Base-by-base conservation (phyloP, 1,140 invertebrate species). In the Leptoteleia sp. region DNA sequence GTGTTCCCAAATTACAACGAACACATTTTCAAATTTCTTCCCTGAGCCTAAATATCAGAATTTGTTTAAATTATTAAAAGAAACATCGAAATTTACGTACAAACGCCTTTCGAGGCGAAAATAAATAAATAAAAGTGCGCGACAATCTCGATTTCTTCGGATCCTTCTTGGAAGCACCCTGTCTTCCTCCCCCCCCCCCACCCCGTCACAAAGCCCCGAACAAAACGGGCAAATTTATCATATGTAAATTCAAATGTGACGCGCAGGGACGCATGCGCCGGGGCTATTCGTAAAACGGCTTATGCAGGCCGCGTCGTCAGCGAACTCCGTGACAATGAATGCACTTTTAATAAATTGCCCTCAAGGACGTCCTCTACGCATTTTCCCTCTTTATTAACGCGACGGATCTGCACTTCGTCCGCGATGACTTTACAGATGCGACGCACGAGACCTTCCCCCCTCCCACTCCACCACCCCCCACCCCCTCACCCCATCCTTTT, bases 311-410 rank as follows among this genome's bases (percentile, higher is more conserved):
- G 79, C 82, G 72, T 65, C 82, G 84, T 87, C 84, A 85, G 84
- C 84, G 57, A 71, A 80, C 50, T 78, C n/a, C 45, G 75, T 68
- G 84, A 87, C 84, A 85, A 85, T 85, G 85, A 85, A 87, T 86
- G 84, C 85, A 82, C 84, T 87, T 87, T 87, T 87, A 86, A 87
- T 87, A 86, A 87, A 87, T 87, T 84, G 83, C 85, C 81, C 70
- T 81, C 72, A 76, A 77, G 77, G 65, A 76, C 82, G 67, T 81
- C 81, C 83, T 81, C 81, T 76, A 75, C 76, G 43, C 65, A 67
- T 80, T 81, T 57, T 68, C 13, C 68, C 70, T 75, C 68, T 79
- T 79, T 75, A 79, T 79, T 79, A 75, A 65, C 64, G 55, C 70
- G 64, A 37, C 55, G 75, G 76, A 79, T 76, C 67, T 73, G 67